Conservation (phyloP, 2,888 invertebrate genomes). For the Metellina segmentata region DNA sequence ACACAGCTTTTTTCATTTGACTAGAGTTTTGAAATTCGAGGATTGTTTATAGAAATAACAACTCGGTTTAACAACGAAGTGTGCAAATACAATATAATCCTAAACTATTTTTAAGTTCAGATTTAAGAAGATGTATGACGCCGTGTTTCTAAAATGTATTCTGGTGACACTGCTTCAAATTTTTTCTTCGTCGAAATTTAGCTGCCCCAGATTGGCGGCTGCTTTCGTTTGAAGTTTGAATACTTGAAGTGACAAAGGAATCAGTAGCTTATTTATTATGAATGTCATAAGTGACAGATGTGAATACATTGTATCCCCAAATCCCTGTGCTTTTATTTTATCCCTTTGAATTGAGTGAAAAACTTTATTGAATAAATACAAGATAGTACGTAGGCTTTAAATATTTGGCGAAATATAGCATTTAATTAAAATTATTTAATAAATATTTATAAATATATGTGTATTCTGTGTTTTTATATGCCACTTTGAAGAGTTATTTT, state of each 20-base stretch:
- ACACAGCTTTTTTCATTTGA: background rate
- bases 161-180: background rate
- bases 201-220: constrained; percentile 13
- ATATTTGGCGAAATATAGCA: background rate
- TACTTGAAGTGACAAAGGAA: constrained; percentile 24
- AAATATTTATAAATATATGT: background rate
- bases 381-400: no score
- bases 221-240: constrained; percentile 24
- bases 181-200: constrained; percentile 5
- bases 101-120: background rate
- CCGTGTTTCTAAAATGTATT: background rate
- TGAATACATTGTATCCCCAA: background rate
- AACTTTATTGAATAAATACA: background rate
- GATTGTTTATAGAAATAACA: background rate
- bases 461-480: background rate
- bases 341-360: no score
- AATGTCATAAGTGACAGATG: constrained; percentile 10
- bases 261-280: background rate
- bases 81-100: background rate
- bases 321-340: no score
- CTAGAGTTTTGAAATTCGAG: background rate
- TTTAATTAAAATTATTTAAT: background rate
- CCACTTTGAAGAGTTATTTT: no score
- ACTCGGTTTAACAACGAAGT: background rate
- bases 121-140: background rate